These are phyloP conservation scores for Thymallus thymallus DNA, from an alignment of 2,113 vertebrate genomes.

Conservation along the genomic window DNA sequence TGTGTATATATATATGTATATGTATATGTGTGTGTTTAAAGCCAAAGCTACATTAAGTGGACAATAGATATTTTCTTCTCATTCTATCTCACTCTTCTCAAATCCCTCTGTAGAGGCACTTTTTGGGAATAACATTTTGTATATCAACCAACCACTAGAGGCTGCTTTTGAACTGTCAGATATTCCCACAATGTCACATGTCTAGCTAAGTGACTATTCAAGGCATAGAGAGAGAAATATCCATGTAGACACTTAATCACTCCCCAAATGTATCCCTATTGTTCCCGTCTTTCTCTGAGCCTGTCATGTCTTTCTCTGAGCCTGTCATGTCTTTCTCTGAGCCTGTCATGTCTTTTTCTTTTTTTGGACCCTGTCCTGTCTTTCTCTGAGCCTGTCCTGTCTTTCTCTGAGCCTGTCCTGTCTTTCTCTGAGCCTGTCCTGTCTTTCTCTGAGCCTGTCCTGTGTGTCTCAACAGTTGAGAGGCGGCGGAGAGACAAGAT, in stretches of 20 bases:
- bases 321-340: slow-evolving; percentile 10
- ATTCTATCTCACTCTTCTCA: neutral
- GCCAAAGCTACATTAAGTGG: too few species aligned
- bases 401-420: slow-evolving; percentile 11
- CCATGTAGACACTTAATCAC: too few species aligned
- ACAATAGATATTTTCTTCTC: too few species aligned
- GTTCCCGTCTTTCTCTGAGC: too few species aligned
- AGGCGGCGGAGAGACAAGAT: slow-evolving; percentile 90
- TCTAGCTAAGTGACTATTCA: too few species aligned
- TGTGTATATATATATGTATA: too few species aligned
- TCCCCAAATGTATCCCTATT: too few species aligned
- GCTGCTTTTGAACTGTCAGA: slow-evolving; percentile 51
- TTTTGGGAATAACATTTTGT: neutral
- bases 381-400: slow-evolving; percentile 12
- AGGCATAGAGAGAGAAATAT: too few species aligned
- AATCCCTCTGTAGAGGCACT: slow-evolving; percentile 9
- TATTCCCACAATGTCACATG: neutral
- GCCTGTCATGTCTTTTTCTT: slow-evolving; percentile 15
- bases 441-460: slow-evolving; percentile 1
- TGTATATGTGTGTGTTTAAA: too few species aligned
- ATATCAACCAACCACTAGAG: slow-evolving; percentile 56
- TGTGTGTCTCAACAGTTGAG: slow-evolving; percentile 75
- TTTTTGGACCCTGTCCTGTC: slow-evolving; percentile 11
- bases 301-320: slow-evolving; percentile 11
- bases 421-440: neutral